Evolutionary conservation across 1,140 invertebrate species (phyloP), one percentile per base, ranked within the genome.

Genomic region (Dinoponera quadriceps): DNA sequence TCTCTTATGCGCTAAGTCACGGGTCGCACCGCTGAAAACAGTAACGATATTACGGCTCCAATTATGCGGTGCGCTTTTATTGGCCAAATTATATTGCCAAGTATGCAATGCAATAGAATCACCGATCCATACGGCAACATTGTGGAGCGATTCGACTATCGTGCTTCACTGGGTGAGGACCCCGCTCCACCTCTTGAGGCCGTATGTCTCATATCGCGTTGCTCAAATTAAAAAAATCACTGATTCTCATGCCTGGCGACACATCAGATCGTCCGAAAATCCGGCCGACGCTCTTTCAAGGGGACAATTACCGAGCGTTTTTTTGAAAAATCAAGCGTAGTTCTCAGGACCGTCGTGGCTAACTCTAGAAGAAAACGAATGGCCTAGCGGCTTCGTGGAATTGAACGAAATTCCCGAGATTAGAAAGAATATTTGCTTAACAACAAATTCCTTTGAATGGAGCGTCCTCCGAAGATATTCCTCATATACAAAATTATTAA

Each of bases 151-250:
- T 29, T 89, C 85, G 0, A 81, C 49, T 0, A 57, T 87, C 5
- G 54, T 55, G 2, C 7, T 89, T 0, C 62, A 72, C 13, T 94
- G 93, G 91, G 63, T 93, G 0, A 86, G 90, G 48, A 68, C 84
- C 2, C 49, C 68, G 18, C 77, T 88, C 3, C 60, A 80, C 55
- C 27, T 75, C 9, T 69, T 91, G 27, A 83, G 90, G 63, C 71
- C 89, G 3, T 92, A 89, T 27, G 86, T 94, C 0, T 69, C 89
- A 0, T 92, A 94, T 83, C 54, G 93, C 54, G 87, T 94, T 0
- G 44, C 75, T 0, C 88, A 92, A 48, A 94, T 94, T 33, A 77
- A 90, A 60, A 85, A 91, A 18, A 25, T 90, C 0, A 86, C 89
- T 0, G 9, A 77, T 0, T 0, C 54, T 16, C 5, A 27, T 27